These are phyloP conservation scores for Gymnosoma rotundatum DNA, from an alignment of 2,888 invertebrate species.

Conservation along the genomic window DNA sequence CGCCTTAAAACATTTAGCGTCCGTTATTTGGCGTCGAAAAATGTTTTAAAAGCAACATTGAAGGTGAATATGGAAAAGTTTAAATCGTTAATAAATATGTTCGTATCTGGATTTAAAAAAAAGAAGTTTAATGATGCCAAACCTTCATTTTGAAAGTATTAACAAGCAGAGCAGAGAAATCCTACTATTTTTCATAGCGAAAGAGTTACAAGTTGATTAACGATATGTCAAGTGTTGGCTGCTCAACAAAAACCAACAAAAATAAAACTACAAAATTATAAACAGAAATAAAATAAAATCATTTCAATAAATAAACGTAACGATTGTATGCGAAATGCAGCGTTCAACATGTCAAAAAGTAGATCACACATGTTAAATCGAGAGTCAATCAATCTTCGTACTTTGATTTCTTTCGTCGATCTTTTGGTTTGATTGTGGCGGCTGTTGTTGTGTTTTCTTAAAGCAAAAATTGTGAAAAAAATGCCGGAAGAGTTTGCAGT, in stretches of 20 bases:
- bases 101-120: neutral
- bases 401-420: conserved; percentile 20
- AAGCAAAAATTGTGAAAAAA: conserved; percentile 32
- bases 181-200: neutral
- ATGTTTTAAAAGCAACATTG: neutral
- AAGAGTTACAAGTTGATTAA: conserved; percentile 66
- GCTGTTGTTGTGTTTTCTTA: neutral
- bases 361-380: conserved; percentile 65
- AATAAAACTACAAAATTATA: conserved; percentile 20
- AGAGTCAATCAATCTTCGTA: conserved; percentile 64
- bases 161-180: neutral
- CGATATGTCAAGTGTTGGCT: conserved; percentile 59
- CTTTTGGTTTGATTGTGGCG: conserved; percentile 3
- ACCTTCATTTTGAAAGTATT: neutral
- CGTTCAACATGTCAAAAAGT: conserved; percentile 57
- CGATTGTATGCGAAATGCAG: neutral
- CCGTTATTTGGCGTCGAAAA: conserved; percentile 19
- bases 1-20: conserved; percentile 64
- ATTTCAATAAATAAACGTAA: conserved; percentile 18
- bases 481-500: conserved; percentile 67
- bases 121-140: conserved; percentile 8
- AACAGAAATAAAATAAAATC: conserved; percentile 16
- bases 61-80: conserved; percentile 28
- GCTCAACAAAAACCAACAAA: conserved; percentile 7
- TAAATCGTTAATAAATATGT: conserved; percentile 33